phyloP scores from a whole-genome alignment of 37 sponge, comb jelly and placozoan species.

The Beroe forskalii region DNA sequence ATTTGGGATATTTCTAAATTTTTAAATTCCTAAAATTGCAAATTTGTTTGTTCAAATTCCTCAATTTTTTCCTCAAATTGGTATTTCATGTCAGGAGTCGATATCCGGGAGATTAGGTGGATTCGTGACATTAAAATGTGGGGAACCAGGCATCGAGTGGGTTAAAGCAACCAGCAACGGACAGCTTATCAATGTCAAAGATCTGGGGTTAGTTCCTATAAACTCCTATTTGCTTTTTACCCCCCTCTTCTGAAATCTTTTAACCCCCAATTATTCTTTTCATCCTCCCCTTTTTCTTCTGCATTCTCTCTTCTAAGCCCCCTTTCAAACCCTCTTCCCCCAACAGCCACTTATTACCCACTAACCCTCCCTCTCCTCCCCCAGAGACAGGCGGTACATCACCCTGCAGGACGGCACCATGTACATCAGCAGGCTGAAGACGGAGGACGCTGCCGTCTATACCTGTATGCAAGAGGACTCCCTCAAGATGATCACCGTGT shows the following conservation, averaged over 20 bases:
- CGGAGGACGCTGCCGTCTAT: neutral
- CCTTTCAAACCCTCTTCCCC: too few species aligned
- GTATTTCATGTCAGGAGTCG: neutral
- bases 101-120: conserved; percentile 8
- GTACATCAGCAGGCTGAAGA: conserved; percentile 47
- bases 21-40: too few species aligned
- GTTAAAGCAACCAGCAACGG: neutral
- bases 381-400: neutral
- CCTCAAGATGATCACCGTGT: neutral
- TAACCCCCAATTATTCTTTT: too few species aligned
- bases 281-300: too few species aligned
- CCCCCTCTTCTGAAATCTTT: too few species aligned
- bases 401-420: neutral
- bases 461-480: neutral
- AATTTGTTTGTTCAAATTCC: too few species aligned
- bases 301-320: too few species aligned
- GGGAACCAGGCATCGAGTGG: neutral
- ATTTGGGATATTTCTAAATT: too few species aligned
- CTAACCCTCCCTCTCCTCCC: too few species aligned
- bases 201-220: conserved; percentile 33
- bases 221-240: too few species aligned
- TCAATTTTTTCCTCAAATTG: too few species aligned
- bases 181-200: neutral
- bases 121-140: conserved; percentile 30
- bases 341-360: too few species aligned